Evolutionary conservation across 2,113 vertebrate genomes (phyloP), one percentile per base, ranked within the genome.

Genomic region (Oreotrochilus melanogaster): DNA sequence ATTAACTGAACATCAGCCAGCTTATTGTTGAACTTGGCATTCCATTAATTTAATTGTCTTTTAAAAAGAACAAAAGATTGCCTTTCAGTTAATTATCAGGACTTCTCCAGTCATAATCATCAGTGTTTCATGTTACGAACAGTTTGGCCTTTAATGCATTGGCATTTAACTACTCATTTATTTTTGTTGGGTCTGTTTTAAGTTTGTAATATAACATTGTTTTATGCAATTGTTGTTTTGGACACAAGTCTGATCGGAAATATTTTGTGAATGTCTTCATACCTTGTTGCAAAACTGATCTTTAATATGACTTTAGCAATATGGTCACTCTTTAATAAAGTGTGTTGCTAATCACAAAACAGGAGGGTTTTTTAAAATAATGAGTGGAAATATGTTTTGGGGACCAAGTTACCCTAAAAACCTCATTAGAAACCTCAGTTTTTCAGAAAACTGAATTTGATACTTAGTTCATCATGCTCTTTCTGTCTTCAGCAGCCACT

Each of bases 91-190:
- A 91, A 92, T 92, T 84, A 92, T 78, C 45, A 23, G 33, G 71
- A 87, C 94, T 93, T 88, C 82, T 93, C 86, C 74, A 96, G 87
- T 97, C 94, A 56, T 39, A 66, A 96, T 98, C 92, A 95, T 96
- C 89, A 95, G 91, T 0, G 70, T 97, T 98, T 97, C 96, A 93
- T 76, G 90, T 96, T 97, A 87, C 24, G 18, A 97, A 92, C 83
- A 97, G 80, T 94, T 93, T 94, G 89, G 96, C 95, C 66, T 96
- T 95, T 64, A 97, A 91, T 94, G 88, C 80, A 60, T 91, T 96
- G 94, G 78, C 93, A 96, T 95, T 92, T 97, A 96, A 96, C 95
- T 96, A 95, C 86, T 81, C 90, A 96, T 97, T 97, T 97, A 65
- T 96, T 97, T 96, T 96, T 96, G 91, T 95, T 24, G 87, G 73